Base-by-base conservation (phyloP, 2,113 vertebrate genomes). In the Grammomys surdaster region DNA sequence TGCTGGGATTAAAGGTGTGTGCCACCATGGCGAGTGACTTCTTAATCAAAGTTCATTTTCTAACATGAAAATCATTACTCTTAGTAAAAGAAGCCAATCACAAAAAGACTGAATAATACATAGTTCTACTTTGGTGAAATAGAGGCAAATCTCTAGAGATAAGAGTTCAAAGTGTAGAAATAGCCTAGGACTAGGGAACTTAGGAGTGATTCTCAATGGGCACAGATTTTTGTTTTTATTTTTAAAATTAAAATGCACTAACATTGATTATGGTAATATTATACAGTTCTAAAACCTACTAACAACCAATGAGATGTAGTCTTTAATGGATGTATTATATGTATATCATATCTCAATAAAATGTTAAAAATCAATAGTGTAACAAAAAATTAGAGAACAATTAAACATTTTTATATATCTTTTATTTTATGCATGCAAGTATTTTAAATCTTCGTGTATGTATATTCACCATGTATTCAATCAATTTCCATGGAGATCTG, bases 1-100 rank as follows among this genome's bases (percentile, higher is more conserved):
- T 20, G 70, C 70, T n/a, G 19, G 70, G 36, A 72, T 8, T 72
- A 72, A 72, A n/a, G 70, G 17, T 40, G 70, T 72, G 70, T 40
- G 40, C 36, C 70, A 40, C 36, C 36, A 72, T 22, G 70, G 70
- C 13, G 10, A 75, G 16, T 75, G n/a, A 75, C 17, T 43, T 80
- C 28, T 9, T 90, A 93, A 91, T 81, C 48, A 88, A 95, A 93
- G 4, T 56, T 75, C 36, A 94, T 63, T 85, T 88, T 85, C 54
- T 91, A 95, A 93, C 26, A 87, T 69, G 82, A 88, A 69, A 85
- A 95, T 89, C 19, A 91, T 40, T 90, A 95, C 19, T 4, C 17
- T 85, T 90, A 95, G 14, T 96, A 84, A 93, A 95, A 95, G 33
- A n/a, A 92, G 75, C 4, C 58, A 80, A 33, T 89, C 43, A 94